Conservation (phyloP, 2,888 invertebrate species). For the Chrysomela aeneicollis region DNA sequence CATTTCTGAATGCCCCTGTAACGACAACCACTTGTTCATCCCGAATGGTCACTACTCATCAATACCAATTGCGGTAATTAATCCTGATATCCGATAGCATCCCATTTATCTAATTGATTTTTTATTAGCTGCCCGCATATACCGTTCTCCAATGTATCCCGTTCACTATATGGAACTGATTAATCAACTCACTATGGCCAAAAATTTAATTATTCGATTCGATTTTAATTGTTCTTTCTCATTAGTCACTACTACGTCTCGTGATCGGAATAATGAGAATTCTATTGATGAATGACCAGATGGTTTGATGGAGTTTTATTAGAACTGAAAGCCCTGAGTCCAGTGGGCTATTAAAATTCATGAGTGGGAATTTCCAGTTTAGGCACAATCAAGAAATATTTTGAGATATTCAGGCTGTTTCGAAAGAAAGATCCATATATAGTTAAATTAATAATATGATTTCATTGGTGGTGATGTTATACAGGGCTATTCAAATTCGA, state of each 20-base stretch:
- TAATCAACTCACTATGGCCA: slow-evolving; percentile 22
- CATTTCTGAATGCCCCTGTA: neutral
- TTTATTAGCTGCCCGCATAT: slow-evolving; percentile 51
- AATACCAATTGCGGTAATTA: slow-evolving; percentile 55
- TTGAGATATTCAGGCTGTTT: no score
- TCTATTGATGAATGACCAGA: slow-evolving; percentile 24
- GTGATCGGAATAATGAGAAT: slow-evolving; percentile 24
- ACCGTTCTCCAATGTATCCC: slow-evolving; percentile 16
- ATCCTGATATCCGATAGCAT: slow-evolving; percentile 40
- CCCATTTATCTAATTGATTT: slow-evolving; percentile 50
- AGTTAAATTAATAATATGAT: no score
- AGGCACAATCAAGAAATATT: no score
- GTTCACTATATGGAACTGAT: slow-evolving; percentile 31
- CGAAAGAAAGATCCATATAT: no score
- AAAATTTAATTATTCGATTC: slow-evolving; percentile 34
- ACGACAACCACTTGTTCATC: slow-evolving; percentile 9
- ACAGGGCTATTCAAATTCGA: no score
- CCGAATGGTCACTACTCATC: slow-evolving; percentile 43
- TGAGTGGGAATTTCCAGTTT: neutral
- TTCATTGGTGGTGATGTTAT: no score
- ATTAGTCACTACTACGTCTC: slow-evolving; percentile 29
- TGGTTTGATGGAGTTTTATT: slow-evolving; percentile 18
- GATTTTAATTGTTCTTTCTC: slow-evolving; percentile 38
- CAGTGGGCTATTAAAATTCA: neutral
- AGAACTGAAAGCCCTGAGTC: neutral